Evolutionary conservation across 2,888 invertebrate species (phyloP).

Genomic region (Myathropa florea): DNA sequence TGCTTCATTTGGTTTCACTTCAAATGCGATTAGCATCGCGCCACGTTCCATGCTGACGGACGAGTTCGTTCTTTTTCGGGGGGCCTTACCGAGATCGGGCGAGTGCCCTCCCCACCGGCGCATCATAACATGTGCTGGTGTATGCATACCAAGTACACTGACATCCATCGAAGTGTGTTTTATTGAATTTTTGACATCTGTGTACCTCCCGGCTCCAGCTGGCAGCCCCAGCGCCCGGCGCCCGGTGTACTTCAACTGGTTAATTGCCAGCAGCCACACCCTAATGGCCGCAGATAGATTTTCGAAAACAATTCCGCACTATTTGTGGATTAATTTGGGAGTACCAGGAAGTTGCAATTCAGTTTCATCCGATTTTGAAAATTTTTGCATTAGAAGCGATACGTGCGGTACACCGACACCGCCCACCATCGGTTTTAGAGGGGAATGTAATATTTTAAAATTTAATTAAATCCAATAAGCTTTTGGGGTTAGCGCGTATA

Average conservation of each 20-base stretch:
- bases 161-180: not conserved
- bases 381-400: constrained; percentile 19
- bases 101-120: not conserved
- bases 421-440: not conserved
- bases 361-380: constrained; percentile 23
- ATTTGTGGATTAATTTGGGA: constrained; percentile 23
- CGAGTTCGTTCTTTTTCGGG: not conserved
- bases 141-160: not conserved
- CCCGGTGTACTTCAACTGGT: not conserved
- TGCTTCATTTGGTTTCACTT: constrained; percentile 29
- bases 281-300: constrained; percentile 34
- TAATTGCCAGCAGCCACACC: constrained; percentile 19
- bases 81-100: too few relatives aligned
- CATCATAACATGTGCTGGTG: not conserved
- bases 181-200: not conserved
- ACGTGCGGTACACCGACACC: not conserved
- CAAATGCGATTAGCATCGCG: constrained; percentile 28
- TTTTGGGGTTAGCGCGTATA: not conserved
- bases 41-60: not conserved
- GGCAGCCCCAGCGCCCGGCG: not conserved
- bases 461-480: constrained; percentile 43
- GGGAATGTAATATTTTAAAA: constrained; percentile 31
- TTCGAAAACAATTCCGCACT: constrained; percentile 20
- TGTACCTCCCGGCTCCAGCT: too few relatives aligned
- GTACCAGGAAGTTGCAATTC: not conserved